Conservation (phyloP, 2,113 vertebrate genomes). For the Passerina amoena region DNA sequence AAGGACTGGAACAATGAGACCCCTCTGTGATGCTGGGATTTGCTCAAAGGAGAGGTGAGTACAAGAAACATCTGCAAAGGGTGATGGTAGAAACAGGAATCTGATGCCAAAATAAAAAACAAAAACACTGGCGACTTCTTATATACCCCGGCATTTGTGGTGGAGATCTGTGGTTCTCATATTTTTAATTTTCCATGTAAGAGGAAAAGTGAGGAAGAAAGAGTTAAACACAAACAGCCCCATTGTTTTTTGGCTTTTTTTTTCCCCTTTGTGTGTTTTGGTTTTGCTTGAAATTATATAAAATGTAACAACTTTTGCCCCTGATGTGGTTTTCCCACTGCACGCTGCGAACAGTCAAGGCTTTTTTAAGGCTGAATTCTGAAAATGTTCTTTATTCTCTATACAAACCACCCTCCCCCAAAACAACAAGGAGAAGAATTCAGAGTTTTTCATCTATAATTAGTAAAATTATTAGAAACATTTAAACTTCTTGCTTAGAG, state of each 20-base stretch:
- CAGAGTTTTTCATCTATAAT: background rate
- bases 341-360: background rate
- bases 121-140: accelerated
- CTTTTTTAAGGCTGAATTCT: background rate
- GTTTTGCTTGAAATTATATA: background rate
- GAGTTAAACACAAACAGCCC: background rate
- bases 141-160: background rate
- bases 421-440: background rate
- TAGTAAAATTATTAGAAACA: background rate
- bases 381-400: background rate
- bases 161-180: background rate
- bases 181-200: background rate
- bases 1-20: background rate
- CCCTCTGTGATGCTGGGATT: background rate
- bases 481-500: background rate
- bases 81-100: background rate
- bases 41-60: background rate
- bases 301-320: background rate
- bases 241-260: accelerated
- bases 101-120: background rate
- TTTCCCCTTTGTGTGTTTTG: accelerated
- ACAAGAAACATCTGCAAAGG: background rate
- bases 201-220: background rate
- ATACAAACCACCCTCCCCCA: background rate
- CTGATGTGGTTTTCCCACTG: background rate